Evolutionary conservation across 1,140 invertebrate species (phyloP), one percentile per base, ranked within the genome.

Genomic region (Gerris buenoi): DNA sequence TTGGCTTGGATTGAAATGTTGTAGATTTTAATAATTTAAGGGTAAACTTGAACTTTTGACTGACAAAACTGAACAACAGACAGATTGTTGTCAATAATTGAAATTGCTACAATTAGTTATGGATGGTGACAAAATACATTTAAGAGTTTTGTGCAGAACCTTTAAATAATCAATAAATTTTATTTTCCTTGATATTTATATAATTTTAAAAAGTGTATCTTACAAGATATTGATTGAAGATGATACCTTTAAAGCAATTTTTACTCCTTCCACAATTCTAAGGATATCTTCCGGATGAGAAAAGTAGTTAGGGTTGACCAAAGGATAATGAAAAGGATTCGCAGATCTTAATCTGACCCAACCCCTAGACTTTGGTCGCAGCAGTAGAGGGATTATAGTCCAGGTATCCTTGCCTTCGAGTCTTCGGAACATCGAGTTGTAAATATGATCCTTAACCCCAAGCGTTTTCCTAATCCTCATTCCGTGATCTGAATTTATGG

Each of bases 291-390:
- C 74, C 0, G 85, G 84, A 76, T 93, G 83, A 63, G 85, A 82
- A 67, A 95, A 89, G 73, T 95, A 95, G 72, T 94, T 92, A 2
- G 95, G 88, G 77, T 95, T 84, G 69, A 98, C 91, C 13, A 87
- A 74, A 0, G 95, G 95, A 73, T 87, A 87, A 22, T 88, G 83
- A 67, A 88, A 89, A 0, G 95, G 95, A 78, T 96, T 89, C 0
- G 83, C 83, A 58, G 83, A 87, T 65, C 81, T 80, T 5, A 96
- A 75, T 67, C 84, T 80, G 0, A 96, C 82, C 63, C 23, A 71
- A 69, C 93, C 93, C 63, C 85, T 76, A 0, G 90, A 93, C 70
- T 84, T 83, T 0, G 93, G 92, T 1, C 92, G 77, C 27, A 95
- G 76, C 1, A 93, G 75, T 18, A 92, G 77, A 1, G 90, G 90